phyloP scores from a whole-genome alignment of 2,888 invertebrate genomes.

The Coremacera marginata region DNA sequence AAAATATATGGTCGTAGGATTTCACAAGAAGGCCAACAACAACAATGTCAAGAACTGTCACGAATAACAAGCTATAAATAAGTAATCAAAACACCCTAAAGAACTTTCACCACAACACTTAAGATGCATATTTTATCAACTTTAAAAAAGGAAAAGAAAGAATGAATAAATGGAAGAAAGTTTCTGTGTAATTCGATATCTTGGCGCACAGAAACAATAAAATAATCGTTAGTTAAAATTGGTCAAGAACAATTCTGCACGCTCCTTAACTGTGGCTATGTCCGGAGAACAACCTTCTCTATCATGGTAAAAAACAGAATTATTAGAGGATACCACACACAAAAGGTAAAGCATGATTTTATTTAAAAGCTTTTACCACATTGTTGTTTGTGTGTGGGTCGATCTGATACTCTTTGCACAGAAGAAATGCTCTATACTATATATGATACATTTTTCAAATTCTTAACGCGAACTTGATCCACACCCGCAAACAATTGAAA shows the following conservation, averaged over 20 bases:
- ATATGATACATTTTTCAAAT: no score
- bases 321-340: not conserved
- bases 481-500: no score
- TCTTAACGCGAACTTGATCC: no score
- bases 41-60: not conserved
- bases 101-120: conserved; percentile 44
- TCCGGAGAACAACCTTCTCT: conserved; percentile 13
- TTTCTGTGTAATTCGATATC: not conserved
- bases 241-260: conserved; percentile 18
- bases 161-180: not conserved
- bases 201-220: conserved; percentile 2
- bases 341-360: not conserved
- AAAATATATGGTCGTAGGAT: not conserved
- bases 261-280: not conserved
- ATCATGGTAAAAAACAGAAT: not conserved
- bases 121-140: conserved; percentile 38
- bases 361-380: no score
- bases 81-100: conserved; percentile 27
- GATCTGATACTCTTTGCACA: no score
- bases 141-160: conserved; percentile 41
- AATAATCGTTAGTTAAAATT: not conserved
- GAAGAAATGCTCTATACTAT: no score
- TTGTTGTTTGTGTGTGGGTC: no score
- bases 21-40: not conserved
- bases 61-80: not conserved